Conservation (phyloP, 2,888 invertebrate species). For the Ophion slaviceki region DNA sequence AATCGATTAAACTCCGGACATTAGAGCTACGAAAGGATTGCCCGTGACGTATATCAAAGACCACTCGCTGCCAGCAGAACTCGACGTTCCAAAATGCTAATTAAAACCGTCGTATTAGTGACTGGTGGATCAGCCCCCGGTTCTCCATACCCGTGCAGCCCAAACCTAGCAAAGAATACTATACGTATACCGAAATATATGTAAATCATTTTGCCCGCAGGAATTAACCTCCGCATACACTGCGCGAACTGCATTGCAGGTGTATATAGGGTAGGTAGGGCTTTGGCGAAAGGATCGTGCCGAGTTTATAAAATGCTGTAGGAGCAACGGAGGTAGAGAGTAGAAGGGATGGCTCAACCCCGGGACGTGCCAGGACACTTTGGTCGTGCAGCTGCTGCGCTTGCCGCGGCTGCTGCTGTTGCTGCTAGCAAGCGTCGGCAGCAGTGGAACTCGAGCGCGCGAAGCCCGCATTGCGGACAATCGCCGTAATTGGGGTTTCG, state of each 20-base stretch:
- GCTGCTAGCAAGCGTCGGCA: slow-evolving; percentile 33
- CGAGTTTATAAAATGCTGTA: slow-evolving; percentile 63
- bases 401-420: slow-evolving; percentile 13
- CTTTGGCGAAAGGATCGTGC: slow-evolving; percentile 61
- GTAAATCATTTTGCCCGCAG: slow-evolving; percentile 38
- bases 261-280: slow-evolving; percentile 43
- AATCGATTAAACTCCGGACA: neutral
- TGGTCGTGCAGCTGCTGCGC: slow-evolving; percentile 46
- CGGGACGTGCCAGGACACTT: slow-evolving; percentile 66
- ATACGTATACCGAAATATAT: neutral
- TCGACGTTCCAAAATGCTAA: neutral
- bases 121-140: slow-evolving; percentile 16
- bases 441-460: slow-evolving; percentile 44
- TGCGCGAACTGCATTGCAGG: slow-evolving; percentile 67
- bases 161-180: neutral
- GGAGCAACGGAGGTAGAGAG: slow-evolving; percentile 34
- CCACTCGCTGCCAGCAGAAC: slow-evolving; percentile 1
- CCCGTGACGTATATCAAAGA: neutral
- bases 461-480: slow-evolving; percentile 74
- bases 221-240: slow-evolving; percentile 43
- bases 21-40: neutral
- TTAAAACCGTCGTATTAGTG: slow-evolving; percentile 21
- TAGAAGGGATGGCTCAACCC: slow-evolving; percentile 57
- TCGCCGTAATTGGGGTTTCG: slow-evolving; percentile 66
- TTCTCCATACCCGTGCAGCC: slow-evolving; percentile 8